Conservation (phyloP, 2,797 vertebrate genomes). For the Spea hammondii region DNA sequence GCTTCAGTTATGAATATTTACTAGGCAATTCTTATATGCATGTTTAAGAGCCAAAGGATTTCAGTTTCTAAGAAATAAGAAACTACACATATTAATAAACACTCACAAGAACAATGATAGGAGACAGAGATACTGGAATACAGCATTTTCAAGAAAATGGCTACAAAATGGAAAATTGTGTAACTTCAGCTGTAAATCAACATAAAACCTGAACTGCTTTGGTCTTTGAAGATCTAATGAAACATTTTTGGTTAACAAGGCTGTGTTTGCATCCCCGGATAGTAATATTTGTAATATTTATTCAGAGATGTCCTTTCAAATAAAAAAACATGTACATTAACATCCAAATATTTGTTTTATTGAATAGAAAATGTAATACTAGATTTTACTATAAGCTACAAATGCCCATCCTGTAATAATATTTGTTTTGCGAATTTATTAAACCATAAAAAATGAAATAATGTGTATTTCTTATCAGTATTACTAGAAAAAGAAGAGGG, state of each 20-base stretch:
- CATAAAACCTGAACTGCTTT: constrained; percentile 31
- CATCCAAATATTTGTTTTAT: constrained; percentile 29
- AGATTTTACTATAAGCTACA: constrained; percentile 2
- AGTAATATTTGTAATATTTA: constrained; percentile 15
- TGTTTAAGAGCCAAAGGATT: not conserved
- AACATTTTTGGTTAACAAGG: constrained; percentile 19
- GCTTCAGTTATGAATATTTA: not conserved
- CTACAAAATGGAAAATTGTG: not conserved
- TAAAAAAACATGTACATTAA: constrained; percentile 24
- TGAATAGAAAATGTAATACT: constrained; percentile 19
- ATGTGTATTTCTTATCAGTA: too few species aligned
- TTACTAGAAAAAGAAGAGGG: too few species aligned
- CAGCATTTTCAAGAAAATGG: not conserved
- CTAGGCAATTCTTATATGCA: not conserved
- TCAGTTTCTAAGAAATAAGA: not conserved
- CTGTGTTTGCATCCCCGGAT: constrained; percentile 1
- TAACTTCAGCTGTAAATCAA: constrained; percentile 31
- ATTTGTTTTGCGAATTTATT: too few species aligned
- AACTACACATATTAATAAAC: constrained; percentile 3
- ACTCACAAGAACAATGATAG: not conserved
- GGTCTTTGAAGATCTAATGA: constrained; percentile 27
- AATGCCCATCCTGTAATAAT: constrained; percentile 19
- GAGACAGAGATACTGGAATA: not conserved
- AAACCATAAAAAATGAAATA: too few species aligned
- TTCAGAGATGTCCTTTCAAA: constrained; percentile 2